Percentiles rank a stretch among this genome's conserved stretches.
Evolutionary conservation across 2,797 vertebrate species (phyloP).

Genomic region (Alcedo atthis): DNA sequence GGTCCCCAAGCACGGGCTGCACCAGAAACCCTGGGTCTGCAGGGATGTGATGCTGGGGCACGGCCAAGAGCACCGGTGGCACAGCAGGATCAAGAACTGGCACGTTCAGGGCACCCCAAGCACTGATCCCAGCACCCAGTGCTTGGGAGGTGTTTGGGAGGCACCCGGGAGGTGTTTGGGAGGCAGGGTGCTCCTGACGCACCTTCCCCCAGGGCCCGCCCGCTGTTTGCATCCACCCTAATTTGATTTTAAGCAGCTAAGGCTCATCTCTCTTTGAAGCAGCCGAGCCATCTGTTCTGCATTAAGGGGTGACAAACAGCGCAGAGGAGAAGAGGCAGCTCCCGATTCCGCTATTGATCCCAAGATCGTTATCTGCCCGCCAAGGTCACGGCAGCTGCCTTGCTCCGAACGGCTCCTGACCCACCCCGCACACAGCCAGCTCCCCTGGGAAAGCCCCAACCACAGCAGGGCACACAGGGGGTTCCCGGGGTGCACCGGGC

Average conservation of each 20-base stretch:
- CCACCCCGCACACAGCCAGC: fast-evolving
- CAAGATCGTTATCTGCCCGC: background rate
- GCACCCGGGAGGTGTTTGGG: background rate
- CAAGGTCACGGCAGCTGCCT: background rate
- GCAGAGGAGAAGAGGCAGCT: background rate
- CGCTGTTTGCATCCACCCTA: slow-evolving; percentile 27
- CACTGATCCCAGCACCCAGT: background rate
- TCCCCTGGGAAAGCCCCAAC: background rate
- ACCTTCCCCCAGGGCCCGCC: background rate
- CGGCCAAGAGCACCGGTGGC: fast-evolving
- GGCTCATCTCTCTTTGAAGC: slow-evolving; percentile 57
- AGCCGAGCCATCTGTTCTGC: slow-evolving; percentile 42
- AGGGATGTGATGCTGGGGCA: fast-evolving
- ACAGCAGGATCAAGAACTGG: background rate
- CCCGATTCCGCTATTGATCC: background rate
- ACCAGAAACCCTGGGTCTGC: fast-evolving
- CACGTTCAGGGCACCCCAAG: no score
- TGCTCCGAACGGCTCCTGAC: background rate
- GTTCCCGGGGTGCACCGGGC: fast-evolving
- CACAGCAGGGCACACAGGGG: fast-evolving
- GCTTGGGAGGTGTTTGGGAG: background rate
- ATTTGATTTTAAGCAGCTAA: slow-evolving; percentile 68
- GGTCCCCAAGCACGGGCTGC: background rate
- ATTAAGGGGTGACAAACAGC: slow-evolving; percentile 37
- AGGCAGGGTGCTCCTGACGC: background rate